A percentile compares a stretch with the other conserved stretches of the same genome.
Conservation (phyloP, 2,113 vertebrate species). For the Pongo pygmaeus region DNA sequence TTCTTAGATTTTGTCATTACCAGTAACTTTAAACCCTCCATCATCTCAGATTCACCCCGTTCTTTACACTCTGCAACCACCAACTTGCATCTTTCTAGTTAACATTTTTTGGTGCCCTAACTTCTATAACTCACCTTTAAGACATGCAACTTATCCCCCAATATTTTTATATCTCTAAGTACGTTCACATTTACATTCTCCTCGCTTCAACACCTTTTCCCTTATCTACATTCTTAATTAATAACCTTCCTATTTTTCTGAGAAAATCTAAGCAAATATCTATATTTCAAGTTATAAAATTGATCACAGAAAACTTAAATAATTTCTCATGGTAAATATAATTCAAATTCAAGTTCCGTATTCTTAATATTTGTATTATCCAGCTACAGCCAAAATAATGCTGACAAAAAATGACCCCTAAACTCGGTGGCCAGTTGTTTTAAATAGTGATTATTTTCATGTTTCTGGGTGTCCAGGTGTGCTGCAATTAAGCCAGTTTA, state of each 20-base stretch:
- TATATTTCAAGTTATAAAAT: background rate
- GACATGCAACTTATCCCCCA: accelerated
- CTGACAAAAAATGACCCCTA: background rate
- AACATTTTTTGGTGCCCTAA: background rate
- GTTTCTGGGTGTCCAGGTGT: background rate
- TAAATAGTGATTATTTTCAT: background rate
- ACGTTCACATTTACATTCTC: background rate
- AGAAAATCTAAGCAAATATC: background rate
- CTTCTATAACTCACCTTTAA: background rate
- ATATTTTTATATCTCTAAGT: background rate
- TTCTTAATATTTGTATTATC: background rate
- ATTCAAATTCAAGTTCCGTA: background rate
- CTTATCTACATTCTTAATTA: background rate
- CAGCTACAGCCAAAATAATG: background rate
- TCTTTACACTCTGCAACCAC: background rate
- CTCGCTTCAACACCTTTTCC: background rate
- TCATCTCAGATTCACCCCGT: background rate
- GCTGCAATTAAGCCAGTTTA: background rate
- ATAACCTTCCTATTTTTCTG: background rate
- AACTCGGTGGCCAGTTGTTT: background rate
- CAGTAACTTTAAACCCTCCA: background rate
- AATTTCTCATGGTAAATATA: background rate
- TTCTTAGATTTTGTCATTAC: background rate
- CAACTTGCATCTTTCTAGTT: background rate
- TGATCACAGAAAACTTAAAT: background rate